Conservation (phyloP, 2,797 vertebrate species). For the Phoebastria nigripes region DNA sequence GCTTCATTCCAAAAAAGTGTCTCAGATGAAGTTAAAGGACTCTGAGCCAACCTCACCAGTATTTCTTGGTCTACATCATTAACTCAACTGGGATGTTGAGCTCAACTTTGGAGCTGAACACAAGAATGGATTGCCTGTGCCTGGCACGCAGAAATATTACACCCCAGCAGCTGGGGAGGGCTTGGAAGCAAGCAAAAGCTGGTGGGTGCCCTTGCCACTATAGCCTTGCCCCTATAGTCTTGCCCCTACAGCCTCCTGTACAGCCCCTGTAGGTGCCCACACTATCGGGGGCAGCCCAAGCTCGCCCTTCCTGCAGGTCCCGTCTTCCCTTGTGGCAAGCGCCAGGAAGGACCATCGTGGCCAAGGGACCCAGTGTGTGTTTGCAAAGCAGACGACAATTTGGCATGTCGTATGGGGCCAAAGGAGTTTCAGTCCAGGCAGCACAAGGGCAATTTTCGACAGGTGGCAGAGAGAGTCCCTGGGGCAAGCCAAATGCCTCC, state of each 20-base stretch:
- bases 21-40: not conserved
- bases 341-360: fast-evolving
- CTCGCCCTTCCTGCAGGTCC: not conserved
- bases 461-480: not conserved
- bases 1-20: not conserved
- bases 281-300: not conserved
- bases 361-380: not conserved
- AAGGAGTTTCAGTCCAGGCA: not conserved
- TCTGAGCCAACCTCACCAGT: not conserved
- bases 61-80: not conserved
- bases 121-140: fast-evolving
- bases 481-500: not conserved
- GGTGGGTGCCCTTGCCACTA: not conserved
- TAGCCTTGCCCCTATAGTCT: not conserved
- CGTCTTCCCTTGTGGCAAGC: not conserved
- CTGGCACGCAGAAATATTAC: not conserved
- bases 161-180: not conserved
- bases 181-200: not conserved
- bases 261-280: not conserved
- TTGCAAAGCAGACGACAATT: not conserved
- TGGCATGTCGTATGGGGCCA: fast-evolving
- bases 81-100: not conserved
- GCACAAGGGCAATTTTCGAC: not conserved
- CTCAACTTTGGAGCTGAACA: not conserved
- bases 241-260: not conserved